phyloP scores from a whole-genome alignment of 2,888 invertebrate genomes.

The Acrobasis suavella region DNA sequence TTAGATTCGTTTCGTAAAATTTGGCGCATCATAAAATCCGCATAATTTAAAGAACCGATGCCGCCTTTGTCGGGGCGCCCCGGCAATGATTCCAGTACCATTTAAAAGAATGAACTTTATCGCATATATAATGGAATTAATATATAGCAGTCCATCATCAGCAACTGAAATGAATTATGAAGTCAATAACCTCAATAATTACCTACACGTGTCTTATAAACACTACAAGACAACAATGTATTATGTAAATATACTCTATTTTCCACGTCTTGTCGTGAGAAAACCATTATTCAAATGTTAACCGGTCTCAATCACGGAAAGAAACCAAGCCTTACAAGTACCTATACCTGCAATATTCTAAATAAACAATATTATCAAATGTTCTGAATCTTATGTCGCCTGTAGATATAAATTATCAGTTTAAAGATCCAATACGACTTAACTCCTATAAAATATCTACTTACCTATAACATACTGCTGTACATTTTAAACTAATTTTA shows the following conservation, averaged over 20 bases:
- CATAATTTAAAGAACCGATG: too few relatives aligned
- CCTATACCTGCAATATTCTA: not conserved
- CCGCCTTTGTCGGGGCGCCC: too few relatives aligned
- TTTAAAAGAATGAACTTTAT: too few relatives aligned
- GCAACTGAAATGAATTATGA: not conserved
- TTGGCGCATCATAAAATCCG: too few relatives aligned
- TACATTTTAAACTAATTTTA: too few relatives aligned
- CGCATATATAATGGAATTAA: not conserved
- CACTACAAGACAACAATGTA: not conserved
- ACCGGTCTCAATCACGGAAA: not conserved
- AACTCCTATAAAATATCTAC: too few relatives aligned
- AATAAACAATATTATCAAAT: not conserved
- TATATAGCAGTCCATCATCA: not conserved
- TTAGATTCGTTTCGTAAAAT: too few relatives aligned
- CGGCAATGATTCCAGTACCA: too few relatives aligned
- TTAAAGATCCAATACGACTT: too few relatives aligned
- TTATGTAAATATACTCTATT: not conserved
- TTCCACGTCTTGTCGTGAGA: not conserved
- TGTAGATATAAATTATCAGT: not conserved
- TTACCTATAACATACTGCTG: too few relatives aligned
- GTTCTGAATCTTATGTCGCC: not conserved
- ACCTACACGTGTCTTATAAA: not conserved
- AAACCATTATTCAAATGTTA: not conserved
- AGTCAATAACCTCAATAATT: not conserved
- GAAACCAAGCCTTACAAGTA: not conserved